Conservation (phyloP, 2,113 vertebrate species). For the Xyrauchen texanus region DNA sequence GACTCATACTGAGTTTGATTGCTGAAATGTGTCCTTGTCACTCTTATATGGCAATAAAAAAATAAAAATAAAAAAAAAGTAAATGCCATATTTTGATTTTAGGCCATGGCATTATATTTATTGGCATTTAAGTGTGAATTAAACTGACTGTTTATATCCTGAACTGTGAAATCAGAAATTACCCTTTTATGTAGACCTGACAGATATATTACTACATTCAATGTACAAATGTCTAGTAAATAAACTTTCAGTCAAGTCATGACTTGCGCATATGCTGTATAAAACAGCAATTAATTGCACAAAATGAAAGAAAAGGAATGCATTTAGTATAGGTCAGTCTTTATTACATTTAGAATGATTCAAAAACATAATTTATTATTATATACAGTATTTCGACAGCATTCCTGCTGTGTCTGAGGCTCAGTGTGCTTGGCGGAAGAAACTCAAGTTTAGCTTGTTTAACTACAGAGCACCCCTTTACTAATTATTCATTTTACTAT, state of each 20-base stretch:
- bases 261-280: conserved; percentile 62
- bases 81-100: not conserved
- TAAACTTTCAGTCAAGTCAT: conserved; percentile 63
- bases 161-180: conserved; percentile 6
- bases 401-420: conserved; percentile 24
- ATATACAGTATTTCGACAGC: conserved; percentile 33
- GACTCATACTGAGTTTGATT: conserved; percentile 12
- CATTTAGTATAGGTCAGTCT: conserved; percentile 47
- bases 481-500: not conserved
- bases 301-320: conserved; percentile 64
- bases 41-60: no score
- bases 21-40: not conserved
- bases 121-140: conserved; percentile 13
- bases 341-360: conserved; percentile 54
- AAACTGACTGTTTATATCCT: not conserved
- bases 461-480: conserved; percentile 7
- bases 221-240: conserved; percentile 46
- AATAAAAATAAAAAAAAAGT: no score
- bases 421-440: conserved; percentile 4
- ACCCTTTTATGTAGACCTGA: not conserved
- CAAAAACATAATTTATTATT: conserved; percentile 52
- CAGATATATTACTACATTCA: conserved; percentile 18
- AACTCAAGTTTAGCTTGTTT: not conserved
- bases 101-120: conserved; percentile 11
- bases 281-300: conserved; percentile 63